Percentiles rank a stretch among this genome's conserved stretches.
Conservation (phyloP, 2,888 invertebrate genomes). For the Tubulanus polymorphus region DNA sequence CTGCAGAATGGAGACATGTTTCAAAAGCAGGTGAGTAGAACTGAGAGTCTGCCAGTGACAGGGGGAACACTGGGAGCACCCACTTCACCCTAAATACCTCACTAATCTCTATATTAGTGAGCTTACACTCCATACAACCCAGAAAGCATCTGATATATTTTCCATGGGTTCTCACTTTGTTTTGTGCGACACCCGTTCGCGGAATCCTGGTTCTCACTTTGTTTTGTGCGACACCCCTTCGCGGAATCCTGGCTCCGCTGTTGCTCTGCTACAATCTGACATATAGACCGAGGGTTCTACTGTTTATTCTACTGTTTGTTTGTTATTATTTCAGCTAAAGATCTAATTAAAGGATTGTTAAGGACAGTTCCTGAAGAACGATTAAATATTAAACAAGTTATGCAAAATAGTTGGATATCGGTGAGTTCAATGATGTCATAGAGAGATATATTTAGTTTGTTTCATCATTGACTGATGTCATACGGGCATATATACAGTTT, state of each 20-base stretch:
- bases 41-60: not conserved
- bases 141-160: no score
- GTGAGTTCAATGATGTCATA: slow-evolving; percentile 57
- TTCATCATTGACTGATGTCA: slow-evolving; percentile 1
- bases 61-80: not conserved
- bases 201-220: no score
- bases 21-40: slow-evolving; percentile 69
- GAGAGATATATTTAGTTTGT: not conserved
- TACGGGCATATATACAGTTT: not conserved
- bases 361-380: slow-evolving; percentile 90
- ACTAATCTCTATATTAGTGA: no score
- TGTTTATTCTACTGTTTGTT: not conserved
- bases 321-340: slow-evolving; percentile 65
- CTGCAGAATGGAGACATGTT: slow-evolving; percentile 69
- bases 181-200: not conserved
- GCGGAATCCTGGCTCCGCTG: no score
- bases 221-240: no score
- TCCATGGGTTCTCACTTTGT: not conserved
- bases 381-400: slow-evolving; percentile 84
- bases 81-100: not conserved
- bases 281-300: not conserved
- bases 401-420: slow-evolving; percentile 81
- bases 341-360: slow-evolving; percentile 88
- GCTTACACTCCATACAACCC: no score
- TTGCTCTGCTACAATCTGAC: slow-evolving; percentile 2